Evolutionary conservation across 1,140 invertebrate species (phyloP).

Genomic region (Aporrectodea caliginosa): DNA sequence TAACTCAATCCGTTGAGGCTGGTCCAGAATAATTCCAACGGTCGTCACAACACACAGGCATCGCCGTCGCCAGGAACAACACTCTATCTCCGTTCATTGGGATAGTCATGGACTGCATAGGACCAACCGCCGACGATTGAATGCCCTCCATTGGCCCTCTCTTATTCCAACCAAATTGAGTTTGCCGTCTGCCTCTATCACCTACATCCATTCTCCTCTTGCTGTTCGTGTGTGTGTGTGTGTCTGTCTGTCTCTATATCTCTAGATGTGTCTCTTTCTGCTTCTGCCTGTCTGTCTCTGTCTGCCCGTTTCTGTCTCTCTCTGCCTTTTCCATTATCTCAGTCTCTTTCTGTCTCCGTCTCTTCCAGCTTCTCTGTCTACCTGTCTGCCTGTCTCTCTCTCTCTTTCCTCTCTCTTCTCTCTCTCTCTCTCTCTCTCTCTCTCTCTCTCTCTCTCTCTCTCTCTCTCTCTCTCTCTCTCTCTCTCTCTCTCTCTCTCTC

Average conservation of each 20-base stretch:
- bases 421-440: slow-evolving; percentile 25
- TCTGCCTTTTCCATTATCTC: slow-evolving; percentile 7
- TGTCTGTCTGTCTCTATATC: slow-evolving; percentile 1
- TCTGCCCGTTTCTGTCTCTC: slow-evolving; percentile 12
- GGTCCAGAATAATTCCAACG: not conserved
- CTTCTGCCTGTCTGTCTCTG: not conserved
- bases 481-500: slow-evolving; percentile 24
- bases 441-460: slow-evolving; percentile 25
- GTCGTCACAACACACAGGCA: not conserved
- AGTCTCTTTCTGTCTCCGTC: slow-evolving; percentile 13
- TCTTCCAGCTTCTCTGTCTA: slow-evolving; percentile 9
- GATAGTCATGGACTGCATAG: not conserved
- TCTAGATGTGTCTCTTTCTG: not conserved
- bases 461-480: slow-evolving; percentile 24
- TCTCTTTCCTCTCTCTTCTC: slow-evolving; percentile 1
- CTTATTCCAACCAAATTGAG: too few species aligned
- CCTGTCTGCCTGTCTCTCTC: slow-evolving; percentile 11
- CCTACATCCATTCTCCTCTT: not conserved
- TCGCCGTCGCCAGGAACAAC: not conserved
- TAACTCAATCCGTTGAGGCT: not conserved
- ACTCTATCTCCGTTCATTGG: not conserved
- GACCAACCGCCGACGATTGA: not conserved
- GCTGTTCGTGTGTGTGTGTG: not conserved
- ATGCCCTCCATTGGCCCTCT: not conserved
- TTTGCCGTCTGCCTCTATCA: too few species aligned